Base-by-base conservation (phyloP, 2,888 invertebrate genomes). In the Blomia tropicalis region DNA sequence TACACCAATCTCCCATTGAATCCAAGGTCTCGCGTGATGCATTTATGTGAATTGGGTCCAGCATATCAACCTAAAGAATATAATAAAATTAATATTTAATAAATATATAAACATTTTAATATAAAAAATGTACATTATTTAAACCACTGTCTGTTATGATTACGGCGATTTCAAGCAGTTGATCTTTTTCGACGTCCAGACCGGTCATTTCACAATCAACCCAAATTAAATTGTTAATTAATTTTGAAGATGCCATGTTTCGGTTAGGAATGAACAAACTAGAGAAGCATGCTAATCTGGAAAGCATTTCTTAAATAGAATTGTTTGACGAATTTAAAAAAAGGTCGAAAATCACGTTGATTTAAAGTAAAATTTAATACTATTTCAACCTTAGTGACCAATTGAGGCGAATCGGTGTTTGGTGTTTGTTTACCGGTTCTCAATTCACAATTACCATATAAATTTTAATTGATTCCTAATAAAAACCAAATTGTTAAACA, bases 131-230 rank as follows among this genome's bases (percentile, higher is more conserved):
- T 36, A 75, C 65, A 17, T 74, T 72, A 68, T 87, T 83, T 19
- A 92, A 75, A 60, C 88, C 72, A 14, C 78, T 76, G 72, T 93
- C 88, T 0, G 95, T 95, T 61, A 96, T 79, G 31, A 95, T 71
- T 72, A 89, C 87, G 0, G 90, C 87, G 62, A 92, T 80, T 78
- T 96, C 95, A 70, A 96, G 73, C 60, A 96, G 86, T 66, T 82
- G 80, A 70, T 89, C 84, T 59, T 75, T 81, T 0, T 83, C 77
- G 56, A 84, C 72, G 71, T 92, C 80, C 19, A 95, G 75, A 0
- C 95, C 95, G 7, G 91, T 88, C 90, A 96, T 88, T 83, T 83
- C 65, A 61, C 65, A 65, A 56, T 65, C 65, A 29, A 63, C 65
- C 65, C 65, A 65, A 41, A 65, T 60, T 25, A 65, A n/a, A 23